Percentiles rank a stretch among this genome's conserved stretches.
These are phyloP conservation scores for Amphipoea lucens DNA, from an alignment of 2,888 invertebrate species.

Conservation along the genomic window DNA sequence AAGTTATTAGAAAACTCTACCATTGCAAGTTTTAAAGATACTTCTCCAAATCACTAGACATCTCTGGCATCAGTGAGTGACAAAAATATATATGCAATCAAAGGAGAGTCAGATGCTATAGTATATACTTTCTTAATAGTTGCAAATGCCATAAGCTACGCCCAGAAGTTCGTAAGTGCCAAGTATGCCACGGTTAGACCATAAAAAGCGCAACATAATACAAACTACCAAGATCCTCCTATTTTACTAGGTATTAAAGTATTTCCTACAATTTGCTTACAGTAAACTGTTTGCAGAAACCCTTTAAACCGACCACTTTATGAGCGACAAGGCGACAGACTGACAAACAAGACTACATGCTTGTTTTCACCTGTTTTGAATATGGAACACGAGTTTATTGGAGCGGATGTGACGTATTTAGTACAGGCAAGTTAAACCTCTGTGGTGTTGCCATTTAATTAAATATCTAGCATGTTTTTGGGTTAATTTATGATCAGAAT, in stretches of 20 bases:
- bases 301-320: conserved; percentile 58
- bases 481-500: conserved; percentile 45
- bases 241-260: conserved; percentile 51
- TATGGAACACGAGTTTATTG: conserved; percentile 53
- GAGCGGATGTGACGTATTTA: conserved; percentile 56
- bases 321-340: conserved; percentile 47
- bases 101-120: not conserved
- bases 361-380: conserved; percentile 56
- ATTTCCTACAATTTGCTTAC: conserved; percentile 53
- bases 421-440: conserved; percentile 33
- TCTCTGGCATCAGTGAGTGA: not conserved
- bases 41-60: no score
- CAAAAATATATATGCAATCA: conserved; percentile 4
- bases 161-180: conserved; percentile 33
- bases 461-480: conserved; percentile 44
- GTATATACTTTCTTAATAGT: conserved; percentile 1
- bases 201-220: conserved; percentile 57
- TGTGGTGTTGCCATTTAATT: conserved; percentile 43
- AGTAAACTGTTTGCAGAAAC: conserved; percentile 43
- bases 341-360: conserved; percentile 54
- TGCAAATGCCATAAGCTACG: conserved; percentile 35
- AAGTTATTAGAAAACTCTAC: not conserved
- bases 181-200: conserved; percentile 39
- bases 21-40: no score
- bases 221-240: conserved; percentile 39